phyloP scores from a whole-genome alignment of 2,797 vertebrate genomes.

The Hyperoplus immaculatus region DNA sequence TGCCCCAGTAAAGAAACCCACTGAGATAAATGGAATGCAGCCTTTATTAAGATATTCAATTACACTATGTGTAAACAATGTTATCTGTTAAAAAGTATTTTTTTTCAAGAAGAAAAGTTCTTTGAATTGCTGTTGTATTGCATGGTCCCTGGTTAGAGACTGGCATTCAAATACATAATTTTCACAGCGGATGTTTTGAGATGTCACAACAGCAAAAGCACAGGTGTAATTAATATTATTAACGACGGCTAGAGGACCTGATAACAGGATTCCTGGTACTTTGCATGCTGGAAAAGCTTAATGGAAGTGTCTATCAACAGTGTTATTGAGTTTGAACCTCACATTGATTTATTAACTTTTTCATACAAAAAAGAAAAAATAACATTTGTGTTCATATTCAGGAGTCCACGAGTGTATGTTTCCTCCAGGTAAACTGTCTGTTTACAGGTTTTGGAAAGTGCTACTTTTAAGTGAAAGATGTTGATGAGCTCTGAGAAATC shows the following conservation, averaged over 20 bases:
- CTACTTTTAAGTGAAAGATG: background rate
- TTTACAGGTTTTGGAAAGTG: background rate
- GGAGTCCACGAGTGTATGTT: background rate
- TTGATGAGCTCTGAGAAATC: background rate
- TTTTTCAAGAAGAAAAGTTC: no score
- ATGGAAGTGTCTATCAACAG: background rate
- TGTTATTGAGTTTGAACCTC: background rate
- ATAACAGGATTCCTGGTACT: background rate
- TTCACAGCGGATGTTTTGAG: background rate
- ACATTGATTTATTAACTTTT: background rate
- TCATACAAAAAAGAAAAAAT: background rate
- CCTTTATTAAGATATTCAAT: background rate
- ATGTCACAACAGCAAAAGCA: conserved; percentile 1
- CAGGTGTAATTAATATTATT: background rate
- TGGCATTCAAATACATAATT: background rate
- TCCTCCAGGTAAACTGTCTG: background rate
- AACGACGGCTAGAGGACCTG: background rate
- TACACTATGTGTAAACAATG: background rate
- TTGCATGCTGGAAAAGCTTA: background rate
- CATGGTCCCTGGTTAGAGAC: background rate
- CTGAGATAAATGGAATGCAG: background rate
- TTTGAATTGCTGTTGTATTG: background rate
- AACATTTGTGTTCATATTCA: no score
- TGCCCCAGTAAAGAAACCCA: background rate
- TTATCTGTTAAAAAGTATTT: background rate